Conservation (phyloP, 37 sponge, comb jelly and placozoan genomes). For the Axinella damicornis region DNA sequence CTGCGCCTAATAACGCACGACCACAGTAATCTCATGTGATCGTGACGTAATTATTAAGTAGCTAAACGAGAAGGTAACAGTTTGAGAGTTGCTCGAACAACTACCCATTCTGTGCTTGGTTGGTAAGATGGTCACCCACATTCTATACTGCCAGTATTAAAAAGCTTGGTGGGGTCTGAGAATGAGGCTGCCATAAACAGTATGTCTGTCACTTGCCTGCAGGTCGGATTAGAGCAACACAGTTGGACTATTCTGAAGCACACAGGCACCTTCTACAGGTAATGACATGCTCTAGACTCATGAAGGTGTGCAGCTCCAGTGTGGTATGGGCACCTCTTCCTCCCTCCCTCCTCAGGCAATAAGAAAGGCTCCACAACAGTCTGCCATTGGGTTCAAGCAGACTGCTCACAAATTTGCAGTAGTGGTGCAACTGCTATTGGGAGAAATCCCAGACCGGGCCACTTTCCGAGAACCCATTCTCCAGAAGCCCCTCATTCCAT, state of each 20-base stretch:
- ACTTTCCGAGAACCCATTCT: constrained; percentile 90
- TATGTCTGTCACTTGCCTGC: too few relatives aligned
- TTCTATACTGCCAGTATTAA: constrained; percentile 79
- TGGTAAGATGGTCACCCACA: too few relatives aligned
- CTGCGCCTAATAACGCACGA: too few relatives aligned
- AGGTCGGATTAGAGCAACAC: constrained; percentile 92
- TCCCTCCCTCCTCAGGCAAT: constrained; percentile 78
- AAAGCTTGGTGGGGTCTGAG: constrained; percentile 84
- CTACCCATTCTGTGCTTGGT: too few relatives aligned
- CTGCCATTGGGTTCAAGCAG: constrained; percentile 97
- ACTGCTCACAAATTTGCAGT: constrained; percentile 92
- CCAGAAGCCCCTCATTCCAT: constrained; percentile 84
- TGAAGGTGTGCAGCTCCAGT: not conserved
- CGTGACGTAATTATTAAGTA: too few relatives aligned
- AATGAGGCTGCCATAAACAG: constrained; percentile 77
- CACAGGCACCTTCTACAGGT: constrained; percentile 83
- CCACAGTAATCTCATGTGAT: too few relatives aligned
- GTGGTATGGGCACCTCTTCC: too few relatives aligned
- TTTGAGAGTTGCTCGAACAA: too few relatives aligned
- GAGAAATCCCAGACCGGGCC: constrained; percentile 93
- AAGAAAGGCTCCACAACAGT: constrained; percentile 94
- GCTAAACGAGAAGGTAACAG: too few relatives aligned
- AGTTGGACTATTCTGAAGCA: constrained; percentile 94
- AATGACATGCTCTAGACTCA: not conserved
- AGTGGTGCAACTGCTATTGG: constrained; percentile 94